Evolutionary conservation across 2,113 vertebrate species (phyloP).

Genomic region (Nothobranchius kuhntae): DNA sequence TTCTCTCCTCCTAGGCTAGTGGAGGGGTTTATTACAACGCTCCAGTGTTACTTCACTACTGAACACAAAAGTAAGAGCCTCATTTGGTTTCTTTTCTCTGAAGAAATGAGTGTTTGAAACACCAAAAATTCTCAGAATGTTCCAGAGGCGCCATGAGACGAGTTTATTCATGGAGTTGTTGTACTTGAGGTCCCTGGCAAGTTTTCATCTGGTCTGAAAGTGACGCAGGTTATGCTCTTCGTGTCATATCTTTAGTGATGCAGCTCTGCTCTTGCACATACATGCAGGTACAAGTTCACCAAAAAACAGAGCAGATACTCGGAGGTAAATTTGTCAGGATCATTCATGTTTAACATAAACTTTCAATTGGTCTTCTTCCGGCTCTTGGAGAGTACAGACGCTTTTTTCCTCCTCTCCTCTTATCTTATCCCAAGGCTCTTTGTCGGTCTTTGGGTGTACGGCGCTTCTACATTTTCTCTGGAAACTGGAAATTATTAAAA

Average conservation of each 20-base stretch:
- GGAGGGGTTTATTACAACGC: constrained; percentile 40
- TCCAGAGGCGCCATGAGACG: neutral
- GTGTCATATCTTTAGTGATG: neutral
- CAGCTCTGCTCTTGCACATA: neutral
- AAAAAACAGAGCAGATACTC: neutral
- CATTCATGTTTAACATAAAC: neutral
- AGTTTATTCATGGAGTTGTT: neutral
- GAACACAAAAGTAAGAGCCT: neutral
- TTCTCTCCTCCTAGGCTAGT: constrained; percentile 52
- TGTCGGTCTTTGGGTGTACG: no score
- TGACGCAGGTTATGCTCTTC: neutral
- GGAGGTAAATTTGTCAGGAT: neutral
- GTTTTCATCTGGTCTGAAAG: constrained; percentile 3
- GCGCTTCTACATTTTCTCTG: no score
- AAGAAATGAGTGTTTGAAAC: no score
- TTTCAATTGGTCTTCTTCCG: neutral
- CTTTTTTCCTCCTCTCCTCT: no score
- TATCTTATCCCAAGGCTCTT: no score
- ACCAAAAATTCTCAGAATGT: neutral
- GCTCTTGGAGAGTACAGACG: no score
- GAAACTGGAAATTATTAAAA: no score
- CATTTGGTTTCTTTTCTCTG: neutral
- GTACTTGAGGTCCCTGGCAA: neutral
- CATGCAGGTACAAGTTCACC: neutral
- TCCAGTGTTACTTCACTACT: constrained; percentile 9